Evolutionary conservation across 1,140 invertebrate genomes (phyloP).

Genomic region (Drosophila melanica): DNA sequence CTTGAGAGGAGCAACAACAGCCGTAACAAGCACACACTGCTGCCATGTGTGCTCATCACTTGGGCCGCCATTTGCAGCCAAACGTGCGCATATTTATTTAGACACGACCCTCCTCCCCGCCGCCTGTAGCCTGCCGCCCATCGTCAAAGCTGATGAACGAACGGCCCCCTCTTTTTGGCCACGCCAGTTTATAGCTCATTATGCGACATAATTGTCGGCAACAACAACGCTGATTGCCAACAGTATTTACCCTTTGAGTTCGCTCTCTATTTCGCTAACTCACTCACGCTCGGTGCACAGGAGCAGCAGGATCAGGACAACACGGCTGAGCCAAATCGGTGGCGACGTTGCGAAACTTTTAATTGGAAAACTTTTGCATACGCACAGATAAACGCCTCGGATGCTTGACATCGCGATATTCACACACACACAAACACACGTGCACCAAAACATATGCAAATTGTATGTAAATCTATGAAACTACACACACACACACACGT

Average conservation of each 20-base stretch:
- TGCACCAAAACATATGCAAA: constrained; percentile 28
- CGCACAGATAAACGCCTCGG: constrained; percentile 71
- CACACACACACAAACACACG: constrained; percentile 7
- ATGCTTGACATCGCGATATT: constrained; percentile 51
- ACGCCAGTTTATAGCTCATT: constrained; percentile 73
- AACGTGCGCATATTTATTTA: constrained; percentile 37
- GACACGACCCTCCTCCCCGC: constrained; percentile 2
- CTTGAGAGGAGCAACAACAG: constrained; percentile 1
- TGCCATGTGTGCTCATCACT: constrained; percentile 34
- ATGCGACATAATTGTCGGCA: constrained; percentile 69
- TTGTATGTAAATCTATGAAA: constrained; percentile 40
- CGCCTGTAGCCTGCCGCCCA: too few species aligned
- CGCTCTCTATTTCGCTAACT: neutral
- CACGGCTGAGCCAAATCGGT: constrained; percentile 8
- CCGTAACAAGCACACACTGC: neutral
- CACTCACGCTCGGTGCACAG: neutral
- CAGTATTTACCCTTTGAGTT: constrained; percentile 23
- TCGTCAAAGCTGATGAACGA: too few species aligned
- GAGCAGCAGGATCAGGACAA: constrained; percentile 8
- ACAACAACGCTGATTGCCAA: constrained; percentile 14
- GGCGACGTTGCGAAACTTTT: constrained; percentile 67
- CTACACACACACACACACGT: constrained; percentile 29
- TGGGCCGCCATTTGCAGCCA: constrained; percentile 30
- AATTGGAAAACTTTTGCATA: constrained; percentile 80
- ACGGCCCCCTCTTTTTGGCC: too few species aligned